Evolutionary conservation across 2,113 vertebrate species (phyloP).

Genomic region (Aldabrachelys gigantea): DNA sequence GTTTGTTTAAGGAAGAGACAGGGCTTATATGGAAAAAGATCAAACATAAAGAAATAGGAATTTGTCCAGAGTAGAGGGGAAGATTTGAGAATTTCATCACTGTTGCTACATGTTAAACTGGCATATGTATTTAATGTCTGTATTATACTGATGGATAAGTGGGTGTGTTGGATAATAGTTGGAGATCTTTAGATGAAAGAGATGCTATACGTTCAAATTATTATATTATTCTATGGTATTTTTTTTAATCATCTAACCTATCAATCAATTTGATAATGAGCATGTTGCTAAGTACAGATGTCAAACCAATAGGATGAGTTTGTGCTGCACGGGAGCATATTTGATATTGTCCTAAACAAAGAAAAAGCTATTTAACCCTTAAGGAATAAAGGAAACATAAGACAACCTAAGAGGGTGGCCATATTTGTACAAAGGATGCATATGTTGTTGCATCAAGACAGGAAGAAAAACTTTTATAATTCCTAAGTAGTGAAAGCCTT

Average conservation of each 20-base stretch:
- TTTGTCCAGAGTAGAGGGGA: neutral
- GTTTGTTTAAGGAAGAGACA: neutral
- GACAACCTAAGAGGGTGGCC: neutral
- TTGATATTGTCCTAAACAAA: neutral
- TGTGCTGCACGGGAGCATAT: neutral
- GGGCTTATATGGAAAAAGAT: neutral
- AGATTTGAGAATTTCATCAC: neutral
- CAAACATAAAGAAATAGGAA: neutral
- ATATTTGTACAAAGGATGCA: neutral
- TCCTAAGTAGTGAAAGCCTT: slow-evolving; percentile 67
- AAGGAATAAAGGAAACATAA: neutral
- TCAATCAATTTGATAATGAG: neutral
- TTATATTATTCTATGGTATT: neutral
- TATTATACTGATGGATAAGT: fast-evolving
- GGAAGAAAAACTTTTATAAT: slow-evolving; percentile 67
- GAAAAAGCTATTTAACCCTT: neutral
- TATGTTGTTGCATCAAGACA: slow-evolving; percentile 27
- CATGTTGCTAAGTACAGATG: fast-evolving
- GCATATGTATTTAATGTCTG: neutral
- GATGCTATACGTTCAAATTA: neutral
- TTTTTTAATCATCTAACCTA: neutral
- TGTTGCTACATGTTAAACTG: fast-evolving
- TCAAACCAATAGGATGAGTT: neutral
- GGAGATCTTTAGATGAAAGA: neutral
- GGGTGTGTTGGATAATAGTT: neutral